These are phyloP conservation scores for Pardalotus punctatus DNA, from an alignment of 2,113 vertebrate genomes.

Conservation along the genomic window DNA sequence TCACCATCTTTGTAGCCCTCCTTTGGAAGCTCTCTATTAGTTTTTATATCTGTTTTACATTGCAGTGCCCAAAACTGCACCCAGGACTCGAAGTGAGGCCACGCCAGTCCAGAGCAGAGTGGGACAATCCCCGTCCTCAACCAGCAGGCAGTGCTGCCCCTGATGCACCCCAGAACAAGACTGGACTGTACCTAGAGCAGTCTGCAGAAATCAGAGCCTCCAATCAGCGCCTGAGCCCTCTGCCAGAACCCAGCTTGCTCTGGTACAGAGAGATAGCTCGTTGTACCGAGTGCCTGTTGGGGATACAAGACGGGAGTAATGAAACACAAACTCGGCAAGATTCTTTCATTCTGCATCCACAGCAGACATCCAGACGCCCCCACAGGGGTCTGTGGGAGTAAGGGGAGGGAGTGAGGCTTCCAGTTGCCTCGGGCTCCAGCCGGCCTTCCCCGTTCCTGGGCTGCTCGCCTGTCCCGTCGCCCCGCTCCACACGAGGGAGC, in stretches of 20 bases:
- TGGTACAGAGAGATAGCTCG: neutral
- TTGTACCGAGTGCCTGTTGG: neutral
- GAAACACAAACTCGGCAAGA: neutral
- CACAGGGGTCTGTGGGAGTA: neutral
- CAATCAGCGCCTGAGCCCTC: neutral
- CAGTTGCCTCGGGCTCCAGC: neutral
- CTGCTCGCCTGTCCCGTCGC: neutral
- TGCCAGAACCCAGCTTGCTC: neutral
- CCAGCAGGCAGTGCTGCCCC: neutral
- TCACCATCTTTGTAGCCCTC: neutral
- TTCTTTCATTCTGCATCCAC: neutral
- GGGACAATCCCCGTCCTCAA: neutral
- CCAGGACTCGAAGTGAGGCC: neutral
- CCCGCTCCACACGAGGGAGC: neutral
- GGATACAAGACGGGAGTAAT: neutral
- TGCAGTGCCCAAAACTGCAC: neutral
- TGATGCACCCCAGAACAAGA: neutral
- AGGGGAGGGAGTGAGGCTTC: neutral
- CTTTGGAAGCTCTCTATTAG: neutral
- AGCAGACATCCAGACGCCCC: neutral
- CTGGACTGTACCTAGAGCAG: neutral
- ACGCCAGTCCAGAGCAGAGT: neutral
- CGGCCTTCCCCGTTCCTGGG: fast-evolving
- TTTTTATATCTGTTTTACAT: neutral
- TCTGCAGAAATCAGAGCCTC: neutral